Evolutionary conservation across 2,888 invertebrate species (phyloP), one percentile per base, ranked within the genome.

Genomic region (Caenorhabditis sp.): DNA sequence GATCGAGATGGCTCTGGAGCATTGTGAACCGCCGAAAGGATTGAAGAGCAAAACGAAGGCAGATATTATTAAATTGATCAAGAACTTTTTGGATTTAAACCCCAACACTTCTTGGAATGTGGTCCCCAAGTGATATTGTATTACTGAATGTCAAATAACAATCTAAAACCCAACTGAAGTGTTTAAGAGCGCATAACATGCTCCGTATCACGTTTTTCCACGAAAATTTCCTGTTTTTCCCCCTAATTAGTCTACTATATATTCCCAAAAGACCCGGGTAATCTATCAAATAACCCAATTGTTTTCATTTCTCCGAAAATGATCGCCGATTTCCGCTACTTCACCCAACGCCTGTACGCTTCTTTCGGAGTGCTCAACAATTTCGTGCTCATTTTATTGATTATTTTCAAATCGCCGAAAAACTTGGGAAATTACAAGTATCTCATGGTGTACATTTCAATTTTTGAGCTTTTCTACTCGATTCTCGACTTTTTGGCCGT

Each of bases 401-500:
- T 65, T n/a, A 17, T 65, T 37, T 65, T 48, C 22, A 65, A 65
- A 22, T 55, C 65, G 45, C 65, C 65, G 26, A 65, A 55, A 55
- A 43, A 55, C 7, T 11, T 65, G 2, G 65, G 65, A 15, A 9
- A 43, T 20, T 65, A 65, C 30, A 65, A 55, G 20, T 65, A 48
- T 30, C 39, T 65, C 7, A 65, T 65, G 65, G 3, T 13, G 5
- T 65, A 65, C 20, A 65, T 65, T 46, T 26, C 65, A 2, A 3
- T 55, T 13, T 65, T 65, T 27, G 65, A 65, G 35, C 24, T 65
- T 3, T 15, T 39, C n/a, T 65, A 65, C 11, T 55, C 65, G 2
- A 20, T 55, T 26, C 9, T 62, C 13, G 62, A 62, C 39, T 62
- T 62, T 20, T 13, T 55, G 22, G 46, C 55, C 8, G 46, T 39